These are phyloP conservation scores for Oscheius onirici DNA, from an alignment of 2,888 invertebrate genomes.

Conservation along the genomic window DNA sequence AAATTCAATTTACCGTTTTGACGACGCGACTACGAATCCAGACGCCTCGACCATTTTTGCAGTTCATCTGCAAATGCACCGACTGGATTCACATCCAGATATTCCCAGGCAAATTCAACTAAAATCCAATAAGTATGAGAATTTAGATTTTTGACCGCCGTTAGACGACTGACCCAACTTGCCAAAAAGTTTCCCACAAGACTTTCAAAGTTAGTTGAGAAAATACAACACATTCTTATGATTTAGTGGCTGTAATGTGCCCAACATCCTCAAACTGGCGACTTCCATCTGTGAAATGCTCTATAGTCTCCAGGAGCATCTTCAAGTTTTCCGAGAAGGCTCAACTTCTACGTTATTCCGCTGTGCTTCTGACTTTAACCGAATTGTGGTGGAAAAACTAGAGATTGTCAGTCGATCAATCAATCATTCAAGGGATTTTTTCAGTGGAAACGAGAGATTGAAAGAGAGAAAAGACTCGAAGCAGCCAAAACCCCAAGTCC, in stretches of 20 bases:
- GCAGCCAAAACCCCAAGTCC: background rate
- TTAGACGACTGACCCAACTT: slow-evolving; percentile 8
- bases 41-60: slow-evolving; percentile 10
- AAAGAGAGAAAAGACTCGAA: background rate
- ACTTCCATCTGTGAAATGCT: slow-evolving; percentile 22
- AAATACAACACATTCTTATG: too few species aligned
- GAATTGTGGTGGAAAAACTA: slow-evolving; percentile 24
- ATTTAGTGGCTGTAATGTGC: slow-evolving; percentile 17
- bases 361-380: slow-evolving; percentile 23
- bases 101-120: background rate
- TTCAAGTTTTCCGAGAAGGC: background rate
- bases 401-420: background rate
- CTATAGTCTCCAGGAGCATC: slow-evolving; percentile 19
- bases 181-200: slow-evolving; percentile 7
- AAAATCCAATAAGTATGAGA: background rate
- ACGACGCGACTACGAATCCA: background rate
- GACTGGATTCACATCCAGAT: slow-evolving; percentile 14
- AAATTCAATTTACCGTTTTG: background rate
- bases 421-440: background rate
- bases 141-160: slow-evolving; percentile 2
- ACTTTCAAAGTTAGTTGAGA: background rate
- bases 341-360: background rate
- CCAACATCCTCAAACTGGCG: slow-evolving; percentile 1
- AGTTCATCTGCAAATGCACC: slow-evolving; percentile 4
- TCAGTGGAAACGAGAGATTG: slow-evolving; percentile 22